These are phyloP conservation scores for Catostylus mosaicus DNA, from an alignment of 30 jellyfish, hydroid and myxozoan species.

Conservation along the genomic window DNA sequence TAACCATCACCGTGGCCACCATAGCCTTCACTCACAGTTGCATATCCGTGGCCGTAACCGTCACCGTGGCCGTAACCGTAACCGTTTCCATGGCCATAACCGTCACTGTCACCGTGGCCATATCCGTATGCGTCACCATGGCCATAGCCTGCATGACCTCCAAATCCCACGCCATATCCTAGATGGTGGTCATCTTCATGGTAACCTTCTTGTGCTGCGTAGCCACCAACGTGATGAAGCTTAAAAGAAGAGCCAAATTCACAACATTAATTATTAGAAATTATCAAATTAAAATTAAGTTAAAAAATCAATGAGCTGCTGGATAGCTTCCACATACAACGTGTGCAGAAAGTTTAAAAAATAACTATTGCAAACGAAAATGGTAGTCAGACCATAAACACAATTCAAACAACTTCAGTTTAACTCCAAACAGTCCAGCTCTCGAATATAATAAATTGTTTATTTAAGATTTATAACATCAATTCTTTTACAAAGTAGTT, in stretches of 20 bases:
- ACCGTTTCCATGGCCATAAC: conserved; percentile 51
- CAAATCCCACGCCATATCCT: conserved; percentile 11
- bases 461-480: no score
- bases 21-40: not conserved
- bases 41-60: conserved; percentile 39
- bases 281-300: no score
- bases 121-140: conserved; percentile 15
- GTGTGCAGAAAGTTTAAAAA: no score
- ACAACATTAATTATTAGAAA: no score
- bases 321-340: no score
- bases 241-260: not conserved
- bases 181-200: conserved; percentile 5
- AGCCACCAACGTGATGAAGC: conserved; percentile 21
- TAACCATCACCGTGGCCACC: conserved; percentile 9
- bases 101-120: conserved; percentile 22
- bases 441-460: no score
- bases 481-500: no score
- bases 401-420: no score
- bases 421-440: no score
- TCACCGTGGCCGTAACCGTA: conserved; percentile 43
- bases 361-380: no score
- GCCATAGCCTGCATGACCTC: conserved; percentile 28
- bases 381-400: no score
- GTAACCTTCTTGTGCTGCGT: not conserved
- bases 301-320: no score